A percentile compares a stretch with the other conserved stretches of the same genome.
phyloP scores from a whole-genome alignment of 2,888 invertebrate genomes.

The Eupithecia centaureata region DNA sequence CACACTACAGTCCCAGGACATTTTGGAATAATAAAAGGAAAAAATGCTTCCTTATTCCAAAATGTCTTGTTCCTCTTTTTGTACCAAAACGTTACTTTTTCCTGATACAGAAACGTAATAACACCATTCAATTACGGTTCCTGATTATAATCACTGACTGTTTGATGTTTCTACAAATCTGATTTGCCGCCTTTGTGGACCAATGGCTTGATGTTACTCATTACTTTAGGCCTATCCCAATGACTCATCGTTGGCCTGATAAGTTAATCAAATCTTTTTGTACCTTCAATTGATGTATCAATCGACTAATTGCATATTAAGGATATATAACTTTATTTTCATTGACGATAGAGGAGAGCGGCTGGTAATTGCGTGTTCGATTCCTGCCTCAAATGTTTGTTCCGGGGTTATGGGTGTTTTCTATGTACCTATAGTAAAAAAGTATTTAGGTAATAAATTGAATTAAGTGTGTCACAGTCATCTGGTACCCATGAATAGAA shows the following conservation, averaged over 20 bases:
- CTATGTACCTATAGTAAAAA: too few relatives aligned
- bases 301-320: background rate
- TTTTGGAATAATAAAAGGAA: background rate
- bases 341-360: too few relatives aligned
- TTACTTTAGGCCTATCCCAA: too few relatives aligned
- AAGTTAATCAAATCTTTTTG: background rate
- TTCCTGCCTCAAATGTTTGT: too few relatives aligned
- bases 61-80: background rate
- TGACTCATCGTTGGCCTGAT: background rate
- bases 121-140: conserved; percentile 16
- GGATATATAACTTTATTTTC: too few relatives aligned
- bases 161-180: conserved; percentile 18
- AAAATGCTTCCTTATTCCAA: too few relatives aligned
- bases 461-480: too few relatives aligned
- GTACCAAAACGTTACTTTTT: conserved; percentile 1
- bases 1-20: background rate
- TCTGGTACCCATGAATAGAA: too few relatives aligned
- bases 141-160: conserved; percentile 12
- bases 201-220: background rate
- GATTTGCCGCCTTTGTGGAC: background rate
- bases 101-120: conserved; percentile 1
- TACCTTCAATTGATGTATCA: background rate
- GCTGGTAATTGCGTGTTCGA: too few relatives aligned
- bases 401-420: too few relatives aligned
- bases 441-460: too few relatives aligned